Conservation (phyloP, 2,888 invertebrate species). For the Steinernema carpocapsae region DNA sequence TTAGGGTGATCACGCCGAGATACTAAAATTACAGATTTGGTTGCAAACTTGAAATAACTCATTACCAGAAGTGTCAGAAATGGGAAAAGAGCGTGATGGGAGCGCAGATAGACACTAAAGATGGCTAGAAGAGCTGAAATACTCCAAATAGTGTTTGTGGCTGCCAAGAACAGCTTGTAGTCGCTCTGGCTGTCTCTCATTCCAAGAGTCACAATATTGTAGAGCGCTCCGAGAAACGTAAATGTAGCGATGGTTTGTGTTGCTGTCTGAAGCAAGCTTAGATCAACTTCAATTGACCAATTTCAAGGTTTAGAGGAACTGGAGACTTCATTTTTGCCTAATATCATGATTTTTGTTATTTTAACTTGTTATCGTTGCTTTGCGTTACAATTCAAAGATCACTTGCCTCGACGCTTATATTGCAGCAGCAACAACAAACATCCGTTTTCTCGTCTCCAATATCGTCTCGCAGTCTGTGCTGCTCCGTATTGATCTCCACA, state of each 20-base stretch:
- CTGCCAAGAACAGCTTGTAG: neutral
- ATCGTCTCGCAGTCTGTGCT: neutral
- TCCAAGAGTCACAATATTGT: neutral
- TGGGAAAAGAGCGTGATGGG: neutral
- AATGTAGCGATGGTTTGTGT: neutral
- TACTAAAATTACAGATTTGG: too few species aligned
- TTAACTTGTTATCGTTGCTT: too few species aligned
- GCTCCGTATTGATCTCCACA: neutral
- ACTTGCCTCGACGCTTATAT: neutral
- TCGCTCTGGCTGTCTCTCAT: neutral
- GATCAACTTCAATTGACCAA: too few species aligned
- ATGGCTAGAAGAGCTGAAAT: neutral
- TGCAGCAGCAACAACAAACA: slow-evolving; percentile 17
- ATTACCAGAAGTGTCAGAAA: neutral
- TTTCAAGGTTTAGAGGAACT: neutral
- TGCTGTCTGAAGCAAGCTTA: neutral
- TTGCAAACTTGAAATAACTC: too few species aligned
- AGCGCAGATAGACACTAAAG: neutral
- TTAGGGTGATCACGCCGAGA: too few species aligned
- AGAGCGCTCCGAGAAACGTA: neutral
- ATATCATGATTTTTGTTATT: neutral
- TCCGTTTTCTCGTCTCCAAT: neutral
- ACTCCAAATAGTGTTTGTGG: neutral
- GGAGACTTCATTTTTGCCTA: neutral
- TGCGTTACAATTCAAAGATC: neutral